Evolutionary conservation across 1,140 invertebrate species (phyloP).

Genomic region (Cherax quadricarinatus): DNA sequence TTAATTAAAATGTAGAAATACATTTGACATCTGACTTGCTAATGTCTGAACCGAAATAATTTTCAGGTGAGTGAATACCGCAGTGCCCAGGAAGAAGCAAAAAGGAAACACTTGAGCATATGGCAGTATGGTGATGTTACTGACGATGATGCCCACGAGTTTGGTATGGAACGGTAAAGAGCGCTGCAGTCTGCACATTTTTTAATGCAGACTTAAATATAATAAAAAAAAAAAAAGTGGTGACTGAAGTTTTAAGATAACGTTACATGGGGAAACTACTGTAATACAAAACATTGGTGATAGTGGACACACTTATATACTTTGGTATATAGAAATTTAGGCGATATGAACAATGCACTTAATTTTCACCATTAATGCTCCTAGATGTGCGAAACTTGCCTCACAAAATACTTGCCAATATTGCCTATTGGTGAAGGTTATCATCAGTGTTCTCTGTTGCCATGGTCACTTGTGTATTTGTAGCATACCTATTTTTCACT

Average conservation of each 20-base stretch:
- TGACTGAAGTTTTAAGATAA: neutral
- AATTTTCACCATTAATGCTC: neutral
- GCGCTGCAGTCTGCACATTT: neutral
- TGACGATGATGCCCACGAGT: constrained; percentile 95
- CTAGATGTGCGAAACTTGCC: neutral
- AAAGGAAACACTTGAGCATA: constrained; percentile 89
- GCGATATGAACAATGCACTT: neutral
- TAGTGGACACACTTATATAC: neutral
- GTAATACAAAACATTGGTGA: neutral
- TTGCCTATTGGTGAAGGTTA: neutral
- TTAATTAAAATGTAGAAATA: too few species aligned
- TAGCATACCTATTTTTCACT: neutral
- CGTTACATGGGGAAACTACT: neutral
- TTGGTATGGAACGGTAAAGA: constrained; percentile 79
- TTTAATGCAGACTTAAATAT: neutral
- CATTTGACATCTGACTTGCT: too few species aligned
- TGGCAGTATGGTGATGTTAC: constrained; percentile 98
- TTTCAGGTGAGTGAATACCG: constrained; percentile 86
- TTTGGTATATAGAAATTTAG: neutral
- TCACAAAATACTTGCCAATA: neutral
- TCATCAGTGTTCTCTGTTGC: constrained; percentile 1
- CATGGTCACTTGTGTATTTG: constrained; percentile 1
- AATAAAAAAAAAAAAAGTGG: neutral
- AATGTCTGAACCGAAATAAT: too few species aligned
- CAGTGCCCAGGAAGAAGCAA: constrained; percentile 89